Base-by-base conservation (phyloP, 2,888 invertebrate genomes). In the Acronicta psi region DNA sequence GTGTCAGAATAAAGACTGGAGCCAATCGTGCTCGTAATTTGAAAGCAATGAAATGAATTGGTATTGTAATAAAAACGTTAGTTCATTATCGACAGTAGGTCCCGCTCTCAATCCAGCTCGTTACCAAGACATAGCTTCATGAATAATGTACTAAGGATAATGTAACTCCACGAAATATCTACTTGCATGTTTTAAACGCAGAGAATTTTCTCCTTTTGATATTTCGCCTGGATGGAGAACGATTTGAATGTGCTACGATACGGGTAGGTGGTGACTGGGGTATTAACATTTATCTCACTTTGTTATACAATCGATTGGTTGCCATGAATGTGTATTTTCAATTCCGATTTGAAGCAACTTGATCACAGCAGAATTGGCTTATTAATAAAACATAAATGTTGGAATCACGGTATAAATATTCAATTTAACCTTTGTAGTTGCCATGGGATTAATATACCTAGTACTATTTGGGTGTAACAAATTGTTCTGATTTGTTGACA, bases 111-210 rank as follows among this genome's bases (percentile, higher is more conserved):
- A 85, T 86, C 86, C 85, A 80, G 84, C 89, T 93, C 91, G 92
- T 92, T 92, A 92, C 85, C 82, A 84, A 88, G 88, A 89, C 87
- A 90, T 80, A 75, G 83, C 76, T 76, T 89, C 92, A 92, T 93
- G 92, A 93, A 93, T 92, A 92, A 93, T 92, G 89, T 88, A 92
- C 86, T 77, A 81, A 81, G 89, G 86, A 88, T 91, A 92, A 91
- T 87, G 88, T 87, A 82, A 84, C 84, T 84, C 80, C 74, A 81
- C 83, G 83, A 89, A 86, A 89, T 89, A 89, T 87, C 85, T 82
- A 88, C 89, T 88, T 89, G 87, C 85, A 88, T 90, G 90, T 88
- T 90, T 90, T 88, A 89, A 77, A 89, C 86, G 85, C 80, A 81
- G 79, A 79, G 82, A 87, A 88, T 85, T 88, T n/a, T 86, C 86